These are phyloP conservation scores for Melitaea cinxia DNA, from an alignment of 1,140 invertebrate genomes.

Conservation along the genomic window DNA sequence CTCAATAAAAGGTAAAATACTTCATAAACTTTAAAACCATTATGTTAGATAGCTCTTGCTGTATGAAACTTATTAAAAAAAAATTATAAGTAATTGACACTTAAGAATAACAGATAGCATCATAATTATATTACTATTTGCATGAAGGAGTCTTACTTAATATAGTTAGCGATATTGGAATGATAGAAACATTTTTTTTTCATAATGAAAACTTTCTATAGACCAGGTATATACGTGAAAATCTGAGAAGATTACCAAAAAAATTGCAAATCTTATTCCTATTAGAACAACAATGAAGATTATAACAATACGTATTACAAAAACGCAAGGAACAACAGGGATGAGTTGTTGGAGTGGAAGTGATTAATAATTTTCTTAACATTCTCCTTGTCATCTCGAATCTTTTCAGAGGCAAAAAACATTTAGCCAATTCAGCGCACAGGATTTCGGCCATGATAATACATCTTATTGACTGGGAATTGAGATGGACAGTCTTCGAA, in stretches of 20 bases:
- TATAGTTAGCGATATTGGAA: no score
- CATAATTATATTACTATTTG: no score
- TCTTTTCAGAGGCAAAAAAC: conserved; percentile 76
- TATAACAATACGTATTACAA: background rate
- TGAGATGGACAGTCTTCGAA: conserved; percentile 68
- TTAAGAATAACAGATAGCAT: no score
- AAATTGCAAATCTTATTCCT: background rate
- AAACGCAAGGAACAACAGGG: conserved; percentile 53
- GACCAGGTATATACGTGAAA: background rate
- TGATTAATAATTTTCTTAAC: conserved; percentile 76
- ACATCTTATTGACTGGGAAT: conserved; percentile 58
- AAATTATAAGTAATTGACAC: no score
- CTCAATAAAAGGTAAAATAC: conserved; percentile 32
- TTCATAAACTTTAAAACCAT: no score
- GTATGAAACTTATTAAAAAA: no score
- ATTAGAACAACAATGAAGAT: background rate
- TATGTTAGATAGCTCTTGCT: no score
- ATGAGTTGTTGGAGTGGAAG: conserved; percentile 65
- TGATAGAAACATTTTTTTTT: no score
- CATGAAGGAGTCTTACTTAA: no score
- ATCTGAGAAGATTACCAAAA: background rate
- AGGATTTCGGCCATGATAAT: conserved; percentile 67
- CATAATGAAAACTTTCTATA: no score
- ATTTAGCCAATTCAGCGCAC: conserved; percentile 79
- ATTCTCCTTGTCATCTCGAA: conserved; percentile 77